Base-by-base conservation (phyloP, 2,797 vertebrate species). In the Nannoperca obscura region DNA sequence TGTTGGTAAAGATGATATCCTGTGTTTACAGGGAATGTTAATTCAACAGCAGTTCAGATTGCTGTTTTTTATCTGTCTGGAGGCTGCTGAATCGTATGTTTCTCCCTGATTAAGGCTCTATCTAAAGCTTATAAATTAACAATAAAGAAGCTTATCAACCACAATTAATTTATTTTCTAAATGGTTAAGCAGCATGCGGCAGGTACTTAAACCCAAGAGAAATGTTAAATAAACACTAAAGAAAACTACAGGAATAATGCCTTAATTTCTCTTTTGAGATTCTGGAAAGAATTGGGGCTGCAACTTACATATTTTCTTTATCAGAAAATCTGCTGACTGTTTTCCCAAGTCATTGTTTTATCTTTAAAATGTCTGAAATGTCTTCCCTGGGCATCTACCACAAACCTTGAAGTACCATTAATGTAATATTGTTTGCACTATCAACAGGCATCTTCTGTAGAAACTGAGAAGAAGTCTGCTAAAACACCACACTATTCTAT, bases 11-110 rank as follows among this genome's bases (percentile, higher is more conserved):
- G 6, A 54, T 40, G 12, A 30, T n/a, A 61, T 44, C 17, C 22
- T 8, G 49, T 13, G 19, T 59, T 30, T 46, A 44, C 19, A 20
- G 7, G 19, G 5, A 36, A 50, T 15, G 6, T 27, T 52, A 38
- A 68, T 15, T 50, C 17, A 10, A 2, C 4, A 20, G 14, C n/a
- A 27, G 46, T 4, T 64, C 36, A 17, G 1, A 20, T 27, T 74
- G 40, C 34, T 54, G 54, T 42, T 69, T 80, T 61, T 73, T 20
- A 61, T 4, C 54, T 40, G 32, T 42, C 13, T 67, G 68, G 9
- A 54, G 19, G 27, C 22, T 1, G 1, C 36, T 62, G 11, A 11
- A 40, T 57, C 7, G 20, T 2, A n/a, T 54, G 14, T 52, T 69
- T 30, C 14, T 32, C 17, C 30, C 46, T n/a, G 40, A 60, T 76